These are phyloP conservation scores for Acropternis orthonyx DNA, from an alignment of 2,797 vertebrate genomes.

Conservation along the genomic window DNA sequence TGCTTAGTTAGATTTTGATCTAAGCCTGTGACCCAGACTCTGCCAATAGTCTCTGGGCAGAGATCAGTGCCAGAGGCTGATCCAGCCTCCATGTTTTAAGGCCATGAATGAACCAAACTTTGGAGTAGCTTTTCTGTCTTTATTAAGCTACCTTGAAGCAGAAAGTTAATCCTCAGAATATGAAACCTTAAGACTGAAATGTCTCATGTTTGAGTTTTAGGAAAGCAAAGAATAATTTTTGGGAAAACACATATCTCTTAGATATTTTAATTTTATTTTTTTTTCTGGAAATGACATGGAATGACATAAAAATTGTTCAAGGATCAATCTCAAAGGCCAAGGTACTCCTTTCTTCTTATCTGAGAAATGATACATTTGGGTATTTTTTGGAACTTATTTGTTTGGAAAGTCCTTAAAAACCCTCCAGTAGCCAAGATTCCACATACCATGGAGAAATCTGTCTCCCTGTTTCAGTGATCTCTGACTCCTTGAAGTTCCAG, in stretches of 20 bases:
- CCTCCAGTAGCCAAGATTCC: background rate
- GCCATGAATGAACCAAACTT: background rate
- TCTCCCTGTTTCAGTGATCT: background rate
- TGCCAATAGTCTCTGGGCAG: background rate
- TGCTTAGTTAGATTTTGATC: background rate
- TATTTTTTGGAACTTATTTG: accelerated
- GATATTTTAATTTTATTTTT: too few species aligned
- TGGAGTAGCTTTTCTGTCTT: background rate
- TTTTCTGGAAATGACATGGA: background rate
- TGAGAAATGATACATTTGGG: background rate
- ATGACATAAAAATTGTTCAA: background rate
- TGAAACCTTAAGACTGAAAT: background rate
- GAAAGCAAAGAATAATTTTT: background rate
- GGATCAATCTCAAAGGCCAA: background rate
- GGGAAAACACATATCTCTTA: background rate
- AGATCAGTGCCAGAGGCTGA: background rate
- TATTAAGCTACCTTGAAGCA: background rate
- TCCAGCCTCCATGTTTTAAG: background rate
- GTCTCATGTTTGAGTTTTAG: background rate
- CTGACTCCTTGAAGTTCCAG: background rate
- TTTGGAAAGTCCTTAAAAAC: background rate
- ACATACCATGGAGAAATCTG: accelerated
- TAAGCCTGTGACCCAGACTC: background rate
- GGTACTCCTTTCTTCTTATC: background rate
- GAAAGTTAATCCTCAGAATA: background rate